A percentile compares a stretch with the other conserved stretches of the same genome.
Conservation (phyloP, 1,140 invertebrate genomes). For the Drosophila leontia region DNA sequence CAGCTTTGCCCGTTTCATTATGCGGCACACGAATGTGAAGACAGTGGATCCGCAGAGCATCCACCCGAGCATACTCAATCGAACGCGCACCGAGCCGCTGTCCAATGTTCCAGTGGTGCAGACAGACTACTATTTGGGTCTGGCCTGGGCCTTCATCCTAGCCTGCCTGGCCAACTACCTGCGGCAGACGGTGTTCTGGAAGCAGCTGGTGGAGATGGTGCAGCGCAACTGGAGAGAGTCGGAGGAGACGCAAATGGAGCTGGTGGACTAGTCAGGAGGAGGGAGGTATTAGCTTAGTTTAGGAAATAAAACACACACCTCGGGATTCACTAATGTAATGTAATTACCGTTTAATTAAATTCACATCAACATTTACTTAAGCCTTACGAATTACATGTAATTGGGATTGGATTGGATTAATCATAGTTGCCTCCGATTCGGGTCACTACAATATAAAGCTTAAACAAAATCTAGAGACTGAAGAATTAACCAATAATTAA, state of each 20-base stretch:
- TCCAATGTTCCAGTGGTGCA: constrained; percentile 85
- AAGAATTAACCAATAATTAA: constrained; percentile 22
- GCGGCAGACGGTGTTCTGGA: constrained; percentile 91
- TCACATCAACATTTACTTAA: constrained; percentile 80
- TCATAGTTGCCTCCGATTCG: constrained; percentile 13
- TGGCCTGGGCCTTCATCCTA: constrained; percentile 95
- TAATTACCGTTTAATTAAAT: constrained; percentile 79
- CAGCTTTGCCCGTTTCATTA: constrained; percentile 93
- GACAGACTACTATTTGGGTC: constrained; percentile 92
- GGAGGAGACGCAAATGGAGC: constrained; percentile 92
- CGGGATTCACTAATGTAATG: constrained; percentile 65
- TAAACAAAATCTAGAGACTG: constrained; percentile 27
- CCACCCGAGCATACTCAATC: background rate
- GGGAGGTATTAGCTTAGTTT: constrained; percentile 15
- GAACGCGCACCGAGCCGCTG: constrained; percentile 56
- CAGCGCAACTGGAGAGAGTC: constrained; percentile 96
- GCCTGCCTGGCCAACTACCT: constrained; percentile 92
- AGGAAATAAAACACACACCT: constrained; percentile 1
- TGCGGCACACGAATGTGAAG: constrained; percentile 90
- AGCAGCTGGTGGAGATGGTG: constrained; percentile 92
- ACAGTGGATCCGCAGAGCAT: constrained; percentile 83
- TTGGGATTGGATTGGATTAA: constrained; percentile 33
- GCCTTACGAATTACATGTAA: constrained; percentile 55
- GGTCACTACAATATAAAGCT: constrained; percentile 50
- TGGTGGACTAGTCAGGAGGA: constrained; percentile 54